Percentiles rank a stretch among this genome's conserved stretches.
These are phyloP conservation scores for Turritopsis rubra DNA, from an alignment of 30 jellyfish, hydroid and myxozoan species.

Conservation along the genomic window DNA sequence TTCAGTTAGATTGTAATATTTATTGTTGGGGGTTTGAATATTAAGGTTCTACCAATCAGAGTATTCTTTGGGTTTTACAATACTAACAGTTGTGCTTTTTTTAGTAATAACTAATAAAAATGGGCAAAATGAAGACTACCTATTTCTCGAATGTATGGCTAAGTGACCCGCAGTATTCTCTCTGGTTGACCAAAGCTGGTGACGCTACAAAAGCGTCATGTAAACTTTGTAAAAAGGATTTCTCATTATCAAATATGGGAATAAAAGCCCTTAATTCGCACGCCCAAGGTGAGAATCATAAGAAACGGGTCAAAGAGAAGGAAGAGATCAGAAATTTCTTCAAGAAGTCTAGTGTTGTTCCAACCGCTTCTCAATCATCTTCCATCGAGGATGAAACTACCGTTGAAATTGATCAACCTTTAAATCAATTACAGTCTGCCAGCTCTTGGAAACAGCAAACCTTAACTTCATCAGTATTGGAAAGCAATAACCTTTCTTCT, in stretches of 20 bases:
- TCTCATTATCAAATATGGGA: background rate
- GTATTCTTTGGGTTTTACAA: too few relatives aligned
- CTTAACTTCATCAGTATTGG: too few relatives aligned
- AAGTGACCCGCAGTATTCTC: background rate
- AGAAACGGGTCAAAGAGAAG: background rate
- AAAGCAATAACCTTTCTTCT: too few relatives aligned
- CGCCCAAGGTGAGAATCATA: too few relatives aligned
- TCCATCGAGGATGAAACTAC: background rate
- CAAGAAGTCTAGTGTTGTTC: too few relatives aligned
- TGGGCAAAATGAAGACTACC: background rate
- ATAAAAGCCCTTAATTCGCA: background rate
- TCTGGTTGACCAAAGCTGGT: background rate
- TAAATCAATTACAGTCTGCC: background rate
- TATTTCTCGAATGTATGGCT: background rate
- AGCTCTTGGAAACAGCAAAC: too few relatives aligned
- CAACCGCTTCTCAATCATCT: background rate
- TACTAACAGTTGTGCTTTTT: too few relatives aligned
- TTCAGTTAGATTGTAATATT: too few relatives aligned
- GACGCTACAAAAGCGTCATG: background rate
- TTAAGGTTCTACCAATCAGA: too few relatives aligned
- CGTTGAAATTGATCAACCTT: background rate
- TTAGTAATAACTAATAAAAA: too few relatives aligned
- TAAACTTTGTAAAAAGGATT: background rate
- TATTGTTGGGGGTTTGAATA: too few relatives aligned
- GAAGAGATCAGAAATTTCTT: background rate